Conservation (phyloP, 37 sponge, comb jelly and placozoan species). For the Lycopodina hypogea region DNA sequence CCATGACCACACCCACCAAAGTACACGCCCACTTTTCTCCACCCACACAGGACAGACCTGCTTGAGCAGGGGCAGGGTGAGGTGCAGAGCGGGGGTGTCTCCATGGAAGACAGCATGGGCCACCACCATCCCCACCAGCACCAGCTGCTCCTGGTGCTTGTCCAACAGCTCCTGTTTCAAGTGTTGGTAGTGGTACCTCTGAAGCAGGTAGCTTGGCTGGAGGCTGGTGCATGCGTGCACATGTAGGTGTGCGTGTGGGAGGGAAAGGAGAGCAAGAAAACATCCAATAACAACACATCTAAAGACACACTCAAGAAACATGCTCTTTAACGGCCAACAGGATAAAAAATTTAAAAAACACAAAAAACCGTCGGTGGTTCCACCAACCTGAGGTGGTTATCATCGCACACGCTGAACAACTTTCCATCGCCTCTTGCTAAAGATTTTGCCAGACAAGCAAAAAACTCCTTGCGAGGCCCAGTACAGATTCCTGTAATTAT, state of each 20-base stretch:
- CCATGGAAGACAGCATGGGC: slow-evolving; percentile 44
- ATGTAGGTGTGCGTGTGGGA: slow-evolving; percentile 11
- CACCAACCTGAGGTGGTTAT: slow-evolving; percentile 36
- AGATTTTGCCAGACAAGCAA: slow-evolving; percentile 26
- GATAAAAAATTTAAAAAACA: no score
- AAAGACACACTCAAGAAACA: no score
- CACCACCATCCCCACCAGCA: slow-evolving; percentile 25
- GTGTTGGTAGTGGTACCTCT: background rate
- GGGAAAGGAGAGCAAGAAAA: no score
- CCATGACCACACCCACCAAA: no score
- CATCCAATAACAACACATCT: no score
- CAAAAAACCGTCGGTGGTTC: no score
- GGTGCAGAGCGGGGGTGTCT: slow-evolving; percentile 20
- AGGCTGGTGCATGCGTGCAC: background rate
- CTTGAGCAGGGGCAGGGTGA: slow-evolving; percentile 44
- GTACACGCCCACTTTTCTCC: no score
- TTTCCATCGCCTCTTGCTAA: slow-evolving; percentile 18
- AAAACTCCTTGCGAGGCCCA: slow-evolving; percentile 55
- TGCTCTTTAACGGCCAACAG: no score
- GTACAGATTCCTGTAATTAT: slow-evolving; percentile 43
- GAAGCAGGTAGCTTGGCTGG: slow-evolving; percentile 24
- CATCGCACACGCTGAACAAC: slow-evolving; percentile 38
- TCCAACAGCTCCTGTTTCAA: background rate
- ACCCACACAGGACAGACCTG: slow-evolving; percentile 20
- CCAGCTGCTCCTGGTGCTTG: slow-evolving; percentile 9